Conservation (phyloP, 2,113 vertebrate genomes). For the Amblyopsis rosae region DNA sequence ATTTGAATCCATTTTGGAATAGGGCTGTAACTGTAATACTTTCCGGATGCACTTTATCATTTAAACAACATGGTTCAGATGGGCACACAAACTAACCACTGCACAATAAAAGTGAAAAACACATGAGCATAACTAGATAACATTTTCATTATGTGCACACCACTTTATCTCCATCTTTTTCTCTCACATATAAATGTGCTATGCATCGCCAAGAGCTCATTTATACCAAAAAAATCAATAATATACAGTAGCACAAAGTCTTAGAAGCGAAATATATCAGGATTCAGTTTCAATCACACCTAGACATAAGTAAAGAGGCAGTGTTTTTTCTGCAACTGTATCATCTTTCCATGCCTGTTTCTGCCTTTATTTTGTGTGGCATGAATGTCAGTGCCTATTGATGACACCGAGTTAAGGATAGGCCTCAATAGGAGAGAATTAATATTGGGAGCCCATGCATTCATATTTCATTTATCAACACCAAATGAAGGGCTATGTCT, state of each 20-base stretch:
- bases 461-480: background rate
- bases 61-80: too few species aligned
- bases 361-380: background rate
- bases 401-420: background rate
- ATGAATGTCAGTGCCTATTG: background rate
- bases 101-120: constrained; percentile 28
- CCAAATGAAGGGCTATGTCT: too few species aligned
- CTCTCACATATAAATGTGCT: background rate
- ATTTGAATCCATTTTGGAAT: too few species aligned
- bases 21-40: too few species aligned
- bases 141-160: constrained; percentile 33
- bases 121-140: constrained; percentile 11
- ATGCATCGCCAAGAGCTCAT: background rate
- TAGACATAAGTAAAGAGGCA: background rate
- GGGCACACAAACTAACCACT: constrained; percentile 14
- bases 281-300: background rate
- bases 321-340: background rate
- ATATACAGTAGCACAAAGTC: background rate
- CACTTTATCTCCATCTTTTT: constrained; percentile 3
- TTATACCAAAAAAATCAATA: background rate
- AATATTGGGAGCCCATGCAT: background rate
- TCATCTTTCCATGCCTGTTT: background rate
- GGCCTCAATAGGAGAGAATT: background rate
- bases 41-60: too few species aligned
- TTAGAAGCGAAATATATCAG: background rate